Evolutionary conservation across 1,140 invertebrate species (phyloP).

Genomic region (Drosophila pallidifrons): DNA sequence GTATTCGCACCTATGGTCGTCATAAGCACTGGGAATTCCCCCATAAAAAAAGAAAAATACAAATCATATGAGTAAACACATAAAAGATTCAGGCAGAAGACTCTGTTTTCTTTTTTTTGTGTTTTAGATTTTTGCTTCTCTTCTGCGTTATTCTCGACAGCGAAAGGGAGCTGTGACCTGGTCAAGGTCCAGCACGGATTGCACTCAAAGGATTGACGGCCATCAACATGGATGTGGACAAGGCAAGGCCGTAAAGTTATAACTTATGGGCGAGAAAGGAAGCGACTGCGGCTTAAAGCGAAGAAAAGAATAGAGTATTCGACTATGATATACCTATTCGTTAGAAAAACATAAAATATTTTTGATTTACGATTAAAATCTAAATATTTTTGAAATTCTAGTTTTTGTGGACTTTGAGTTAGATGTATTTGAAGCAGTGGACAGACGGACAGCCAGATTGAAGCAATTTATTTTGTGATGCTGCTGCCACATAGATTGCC

Average conservation of each 20-base stretch:
- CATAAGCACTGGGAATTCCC: constrained; percentile 14
- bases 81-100: background rate
- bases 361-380: too few relatives aligned
- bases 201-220: constrained; percentile 10
- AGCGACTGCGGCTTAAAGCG: background rate
- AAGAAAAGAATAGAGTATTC: background rate
- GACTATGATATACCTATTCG: background rate
- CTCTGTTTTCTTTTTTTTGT: background rate
- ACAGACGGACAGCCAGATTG: too few relatives aligned
- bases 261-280: background rate
- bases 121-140: background rate
- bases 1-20: background rate
- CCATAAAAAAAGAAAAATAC: constrained; percentile 4
- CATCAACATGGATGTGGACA: constrained; percentile 6
- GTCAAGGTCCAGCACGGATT: constrained; percentile 2
- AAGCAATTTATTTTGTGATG: too few relatives aligned
- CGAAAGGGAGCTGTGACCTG: constrained; percentile 20
- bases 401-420: too few relatives aligned
- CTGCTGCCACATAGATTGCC: too few relatives aligned
- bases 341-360: background rate
- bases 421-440: too few relatives aligned
- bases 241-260: background rate
- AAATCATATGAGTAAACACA: constrained; percentile 16
- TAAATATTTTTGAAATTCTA: too few relatives aligned
- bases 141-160: background rate